Percentiles rank a stretch among this genome's conserved stretches.
Conservation (phyloP, 2,797 vertebrate genomes). For the Brachymystax lenok region DNA sequence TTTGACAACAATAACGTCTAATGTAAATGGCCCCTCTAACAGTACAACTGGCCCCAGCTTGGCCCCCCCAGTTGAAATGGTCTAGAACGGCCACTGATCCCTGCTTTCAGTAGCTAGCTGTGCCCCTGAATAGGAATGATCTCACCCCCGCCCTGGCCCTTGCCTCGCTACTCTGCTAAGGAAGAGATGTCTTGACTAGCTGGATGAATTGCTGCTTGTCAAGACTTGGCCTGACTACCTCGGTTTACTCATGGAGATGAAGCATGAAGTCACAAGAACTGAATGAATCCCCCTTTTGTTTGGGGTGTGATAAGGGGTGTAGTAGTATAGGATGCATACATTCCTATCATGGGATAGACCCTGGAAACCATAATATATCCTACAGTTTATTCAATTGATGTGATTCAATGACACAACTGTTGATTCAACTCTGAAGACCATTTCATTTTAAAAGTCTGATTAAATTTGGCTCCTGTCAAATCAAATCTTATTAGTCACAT, state of each 20-base stretch:
- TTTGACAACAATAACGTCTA: too few species aligned
- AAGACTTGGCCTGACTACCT: background rate
- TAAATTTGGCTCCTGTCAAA: background rate
- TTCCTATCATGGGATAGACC: background rate
- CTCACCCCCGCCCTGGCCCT: constrained; percentile 36
- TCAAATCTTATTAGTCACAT: too few species aligned
- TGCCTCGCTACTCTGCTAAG: background rate
- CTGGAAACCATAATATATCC: background rate
- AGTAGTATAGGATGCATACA: background rate
- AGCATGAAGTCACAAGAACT: constrained; percentile 22
- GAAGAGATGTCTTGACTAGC: constrained; percentile 20
- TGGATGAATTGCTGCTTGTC: constrained; percentile 16
- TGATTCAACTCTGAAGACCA: too few species aligned
- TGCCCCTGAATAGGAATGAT: constrained; percentile 57
- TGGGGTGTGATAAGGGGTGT: background rate
- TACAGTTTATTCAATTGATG: background rate
- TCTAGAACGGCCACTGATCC: constrained; percentile 7
- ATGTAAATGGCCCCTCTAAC: too few species aligned
- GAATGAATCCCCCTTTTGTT: background rate
- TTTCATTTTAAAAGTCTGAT: background rate
- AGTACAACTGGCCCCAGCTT: too few species aligned
- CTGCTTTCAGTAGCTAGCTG: constrained; percentile 32
- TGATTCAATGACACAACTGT: background rate
- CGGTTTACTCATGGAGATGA: constrained; percentile 1
- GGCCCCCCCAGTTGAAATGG: too few species aligned